Percentiles rank a stretch among this genome's conserved stretches.
Conservation (phyloP, 2,113 vertebrate genomes). For the Centropus unirufus region DNA sequence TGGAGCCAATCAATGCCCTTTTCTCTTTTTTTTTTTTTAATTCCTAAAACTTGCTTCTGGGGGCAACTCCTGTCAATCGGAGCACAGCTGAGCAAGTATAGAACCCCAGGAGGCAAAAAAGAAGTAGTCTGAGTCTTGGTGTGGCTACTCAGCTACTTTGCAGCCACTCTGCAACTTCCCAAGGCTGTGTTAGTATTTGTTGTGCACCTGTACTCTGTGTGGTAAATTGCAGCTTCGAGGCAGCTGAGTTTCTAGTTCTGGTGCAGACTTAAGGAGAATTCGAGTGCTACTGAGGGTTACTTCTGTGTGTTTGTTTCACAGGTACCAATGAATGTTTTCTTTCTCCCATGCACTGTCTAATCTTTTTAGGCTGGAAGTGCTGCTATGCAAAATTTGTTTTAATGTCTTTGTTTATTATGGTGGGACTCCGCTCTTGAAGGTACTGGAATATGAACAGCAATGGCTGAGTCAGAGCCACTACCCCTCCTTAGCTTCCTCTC, state of each 20-base stretch:
- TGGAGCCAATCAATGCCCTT: neutral
- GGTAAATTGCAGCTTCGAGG: neutral
- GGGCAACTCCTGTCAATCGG: slow-evolving; percentile 7
- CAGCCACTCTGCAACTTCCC: neutral
- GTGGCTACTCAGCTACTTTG: neutral
- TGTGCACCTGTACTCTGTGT: neutral
- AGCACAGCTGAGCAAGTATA: neutral
- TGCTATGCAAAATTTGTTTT: neutral
- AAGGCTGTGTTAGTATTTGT: neutral
- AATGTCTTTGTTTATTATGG: neutral
- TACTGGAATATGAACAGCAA: neutral
- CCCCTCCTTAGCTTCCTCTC: neutral
- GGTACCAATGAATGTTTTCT: neutral
- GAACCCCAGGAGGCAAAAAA: neutral
- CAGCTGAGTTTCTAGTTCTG: neutral
- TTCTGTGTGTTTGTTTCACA: neutral
- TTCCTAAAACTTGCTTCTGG: neutral
- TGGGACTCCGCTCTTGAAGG: neutral
- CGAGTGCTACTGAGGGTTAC: neutral
- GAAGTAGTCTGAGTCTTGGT: neutral
- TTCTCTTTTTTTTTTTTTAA: too few relatives aligned
- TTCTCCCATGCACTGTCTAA: neutral
- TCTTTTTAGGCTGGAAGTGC: neutral
- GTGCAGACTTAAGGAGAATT: neutral
- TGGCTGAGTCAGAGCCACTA: neutral